These are phyloP conservation scores for Lepidurus couesii DNA, from an alignment of 1,140 invertebrate species.

Conservation along the genomic window DNA sequence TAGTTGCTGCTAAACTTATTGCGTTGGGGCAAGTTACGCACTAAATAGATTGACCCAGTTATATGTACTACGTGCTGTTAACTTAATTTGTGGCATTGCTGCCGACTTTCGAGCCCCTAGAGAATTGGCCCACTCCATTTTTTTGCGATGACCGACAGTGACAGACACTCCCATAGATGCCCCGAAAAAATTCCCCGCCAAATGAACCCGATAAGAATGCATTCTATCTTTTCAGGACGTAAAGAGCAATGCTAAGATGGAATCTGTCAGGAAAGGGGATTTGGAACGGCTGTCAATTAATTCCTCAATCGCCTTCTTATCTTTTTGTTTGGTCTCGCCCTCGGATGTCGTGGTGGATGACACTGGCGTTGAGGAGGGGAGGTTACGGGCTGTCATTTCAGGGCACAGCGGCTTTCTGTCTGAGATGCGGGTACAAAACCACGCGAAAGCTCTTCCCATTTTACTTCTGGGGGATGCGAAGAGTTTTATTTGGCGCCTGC, in stretches of 20 bases:
- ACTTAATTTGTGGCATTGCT: no score
- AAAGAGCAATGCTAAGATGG: neutral
- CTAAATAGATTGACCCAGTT: no score
- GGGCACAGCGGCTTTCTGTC: neutral
- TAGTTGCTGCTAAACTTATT: no score
- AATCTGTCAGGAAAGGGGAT: neutral
- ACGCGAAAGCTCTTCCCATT: neutral
- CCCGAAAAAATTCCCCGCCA: neutral
- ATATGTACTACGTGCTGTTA: no score
- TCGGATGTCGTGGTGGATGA: neutral
- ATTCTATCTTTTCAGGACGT: neutral
- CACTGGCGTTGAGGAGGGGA: neutral
- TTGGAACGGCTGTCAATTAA: constrained; percentile 14
- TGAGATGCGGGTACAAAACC: neutral
- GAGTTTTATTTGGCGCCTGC: neutral
- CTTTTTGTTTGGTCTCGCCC: neutral
- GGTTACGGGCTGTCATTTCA: neutral
- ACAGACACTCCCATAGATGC: no score
- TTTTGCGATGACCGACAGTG: no score
- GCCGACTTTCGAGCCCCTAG: no score
- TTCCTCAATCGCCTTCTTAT: neutral
- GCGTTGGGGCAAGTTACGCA: no score
- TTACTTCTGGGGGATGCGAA: neutral
- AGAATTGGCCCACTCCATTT: no score
- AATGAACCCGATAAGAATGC: neutral